Conservation (phyloP, 2,113 vertebrate genomes). For the Sander vitreus region DNA sequence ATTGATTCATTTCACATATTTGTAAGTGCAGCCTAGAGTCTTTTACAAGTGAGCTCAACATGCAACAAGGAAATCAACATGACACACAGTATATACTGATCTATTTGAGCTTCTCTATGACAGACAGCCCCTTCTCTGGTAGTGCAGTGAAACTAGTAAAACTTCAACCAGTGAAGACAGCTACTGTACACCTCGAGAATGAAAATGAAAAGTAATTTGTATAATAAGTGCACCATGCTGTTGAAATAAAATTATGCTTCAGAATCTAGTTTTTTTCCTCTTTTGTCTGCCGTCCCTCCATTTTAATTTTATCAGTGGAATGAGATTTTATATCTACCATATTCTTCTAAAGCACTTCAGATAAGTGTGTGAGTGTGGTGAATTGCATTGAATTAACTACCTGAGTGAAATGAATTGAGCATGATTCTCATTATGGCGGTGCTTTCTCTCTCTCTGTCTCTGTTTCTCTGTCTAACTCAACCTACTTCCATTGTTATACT, state of each 20-base stretch:
- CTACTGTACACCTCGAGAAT: neutral
- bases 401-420: constrained; percentile 65
- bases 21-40: neutral
- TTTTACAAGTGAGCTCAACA: neutral
- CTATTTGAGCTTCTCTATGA: neutral
- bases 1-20: neutral
- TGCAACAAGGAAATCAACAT: neutral
- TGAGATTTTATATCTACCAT: constrained; percentile 57
- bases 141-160: constrained; percentile 10
- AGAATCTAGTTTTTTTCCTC: constrained; percentile 1
- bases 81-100: neutral
- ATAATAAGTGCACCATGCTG: constrained; percentile 37
- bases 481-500: constrained; percentile 39
- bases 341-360: constrained; percentile 52
- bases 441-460: constrained; percentile 16
- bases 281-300: constrained; percentile 17
- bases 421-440: constrained; percentile 45
- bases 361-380: constrained; percentile 65
- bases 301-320: constrained; percentile 56
- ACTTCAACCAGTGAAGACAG: neutral
- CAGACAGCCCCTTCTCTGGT: neutral
- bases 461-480: neutral
- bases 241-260: constrained; percentile 36
- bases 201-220: constrained; percentile 50
- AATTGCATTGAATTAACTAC: constrained; percentile 67